Percentiles rank a stretch among this genome's conserved stretches.
Evolutionary conservation across 2,888 invertebrate genomes (phyloP).

Genomic region (Galeruca laticollis): DNA sequence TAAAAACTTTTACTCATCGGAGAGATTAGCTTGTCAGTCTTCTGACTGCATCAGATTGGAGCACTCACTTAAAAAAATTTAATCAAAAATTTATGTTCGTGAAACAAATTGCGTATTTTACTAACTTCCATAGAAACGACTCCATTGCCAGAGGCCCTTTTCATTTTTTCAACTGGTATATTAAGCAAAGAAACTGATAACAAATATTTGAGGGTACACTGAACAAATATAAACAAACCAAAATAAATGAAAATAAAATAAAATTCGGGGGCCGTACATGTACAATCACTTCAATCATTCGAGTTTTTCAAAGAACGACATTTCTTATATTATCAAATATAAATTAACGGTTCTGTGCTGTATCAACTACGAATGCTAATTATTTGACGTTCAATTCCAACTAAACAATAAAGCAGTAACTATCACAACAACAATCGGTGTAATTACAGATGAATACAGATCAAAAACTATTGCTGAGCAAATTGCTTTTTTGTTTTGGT

Average conservation of each 20-base stretch:
- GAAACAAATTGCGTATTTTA: too few relatives aligned
- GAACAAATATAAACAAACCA: background rate
- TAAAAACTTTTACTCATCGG: too few relatives aligned
- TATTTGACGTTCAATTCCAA: background rate
- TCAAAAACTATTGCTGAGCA: conserved; percentile 5
- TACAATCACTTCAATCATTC: background rate
- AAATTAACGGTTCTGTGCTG: background rate
- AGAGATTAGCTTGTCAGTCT: too few relatives aligned
- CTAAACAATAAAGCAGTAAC: background rate
- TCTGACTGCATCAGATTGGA: too few relatives aligned
- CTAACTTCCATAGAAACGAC: too few relatives aligned
- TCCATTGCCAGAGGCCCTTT: background rate
- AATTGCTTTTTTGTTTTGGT: conserved; percentile 24
- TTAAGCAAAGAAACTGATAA: background rate
- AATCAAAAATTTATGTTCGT: too few relatives aligned
- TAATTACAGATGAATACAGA: background rate
- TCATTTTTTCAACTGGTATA: background rate
- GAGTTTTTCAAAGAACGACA: background rate
- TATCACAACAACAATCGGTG: background rate
- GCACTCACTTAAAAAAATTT: too few relatives aligned
- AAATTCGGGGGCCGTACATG: background rate
- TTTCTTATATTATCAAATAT: background rate
- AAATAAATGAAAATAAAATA: background rate
- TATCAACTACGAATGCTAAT: background rate
- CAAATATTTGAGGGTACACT: too few relatives aligned